Conservation (phyloP, 2,797 vertebrate species). For the Aulostomus chinensis region DNA sequence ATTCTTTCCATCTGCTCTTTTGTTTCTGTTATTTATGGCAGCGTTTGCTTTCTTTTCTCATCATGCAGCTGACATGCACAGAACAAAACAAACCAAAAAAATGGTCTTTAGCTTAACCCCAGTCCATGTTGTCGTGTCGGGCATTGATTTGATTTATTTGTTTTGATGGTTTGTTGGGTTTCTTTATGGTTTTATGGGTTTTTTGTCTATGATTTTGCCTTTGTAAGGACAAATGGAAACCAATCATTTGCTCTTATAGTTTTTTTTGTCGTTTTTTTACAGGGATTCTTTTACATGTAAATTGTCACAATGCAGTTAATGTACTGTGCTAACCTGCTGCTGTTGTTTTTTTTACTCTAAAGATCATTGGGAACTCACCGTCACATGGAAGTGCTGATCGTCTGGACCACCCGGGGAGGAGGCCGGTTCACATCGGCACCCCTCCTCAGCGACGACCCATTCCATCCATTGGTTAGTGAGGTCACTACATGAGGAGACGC, state of each 20-base stretch:
- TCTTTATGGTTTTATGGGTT: conserved; percentile 63
- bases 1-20: conserved; percentile 9
- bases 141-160: conserved; percentile 74
- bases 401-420: conserved; percentile 83
- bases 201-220: conserved; percentile 58
- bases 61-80: conserved; percentile 73
- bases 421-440: conserved; percentile 80
- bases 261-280: conserved; percentile 66
- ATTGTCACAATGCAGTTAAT: not conserved
- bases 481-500: conserved; percentile 66
- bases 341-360: conserved; percentile 68
- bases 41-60: conserved; percentile 53
- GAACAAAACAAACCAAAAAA: conserved; percentile 80
- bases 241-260: conserved; percentile 72
- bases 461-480: conserved; percentile 95
- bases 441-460: conserved; percentile 86
- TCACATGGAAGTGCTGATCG: conserved; percentile 84
- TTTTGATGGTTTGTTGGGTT: conserved; percentile 66
- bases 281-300: conserved; percentile 39
- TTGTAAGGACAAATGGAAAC: conserved; percentile 72
- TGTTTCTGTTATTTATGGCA: conserved; percentile 6
- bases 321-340: conserved; percentile 37
- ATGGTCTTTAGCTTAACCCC: conserved; percentile 85
- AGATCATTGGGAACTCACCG: conserved; percentile 93
- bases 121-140: conserved; percentile 74